Evolutionary conservation across 1,140 invertebrate species (phyloP), one percentile per base, ranked within the genome.

Genomic region (Hyposmocoma kahamanoa): DNA sequence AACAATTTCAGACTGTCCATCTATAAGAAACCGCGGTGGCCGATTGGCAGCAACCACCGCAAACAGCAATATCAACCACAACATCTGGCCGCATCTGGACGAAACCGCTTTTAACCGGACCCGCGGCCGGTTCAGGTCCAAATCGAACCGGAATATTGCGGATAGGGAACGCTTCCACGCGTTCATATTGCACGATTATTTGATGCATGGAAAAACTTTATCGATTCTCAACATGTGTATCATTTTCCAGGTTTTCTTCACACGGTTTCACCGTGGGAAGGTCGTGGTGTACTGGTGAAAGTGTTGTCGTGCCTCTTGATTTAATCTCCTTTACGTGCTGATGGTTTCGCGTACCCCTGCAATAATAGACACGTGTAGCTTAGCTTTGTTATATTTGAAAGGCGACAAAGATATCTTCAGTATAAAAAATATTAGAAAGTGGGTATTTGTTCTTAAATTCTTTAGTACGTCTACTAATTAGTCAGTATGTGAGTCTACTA

Each of bases 1-100:
- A 47, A 97, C 93, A 60, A 97, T 96, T 89, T 96, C 94, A 49
- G 93, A 94, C 82, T 96, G 93, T 50, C 93, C 93, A 65, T 96
- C 92, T 67, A 93, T 94, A 41, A 96, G 87, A 78, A 96, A 96
- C 42, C 93, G 88, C 0, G 95, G 94, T 20, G 95, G 93, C 60
- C 90, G 90, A 88, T 96, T 96, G 28, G 86, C 85, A n/a, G 74
- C 63, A 2, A 72, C 66, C 19, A 46, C 22, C 11, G 68, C 36
- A 5, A 67, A 19, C 22, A 77, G 38, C 30, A 70, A 22, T 3
- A 50, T 15, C 42, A 55, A 1, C 47, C 54, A 62, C 13, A 70
- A n/a, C 21, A 63, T 19, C 22, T 17, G 11, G n/a, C 13, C 20
- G 19, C 28, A 49, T 49, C 13, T 8, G 13, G 32, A 8, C 19